Percentiles rank a stretch among this genome's conserved stretches.
Evolutionary conservation across 2,797 vertebrate genomes (phyloP).

Genomic region (Chaetophractus vellerosus): DNA sequence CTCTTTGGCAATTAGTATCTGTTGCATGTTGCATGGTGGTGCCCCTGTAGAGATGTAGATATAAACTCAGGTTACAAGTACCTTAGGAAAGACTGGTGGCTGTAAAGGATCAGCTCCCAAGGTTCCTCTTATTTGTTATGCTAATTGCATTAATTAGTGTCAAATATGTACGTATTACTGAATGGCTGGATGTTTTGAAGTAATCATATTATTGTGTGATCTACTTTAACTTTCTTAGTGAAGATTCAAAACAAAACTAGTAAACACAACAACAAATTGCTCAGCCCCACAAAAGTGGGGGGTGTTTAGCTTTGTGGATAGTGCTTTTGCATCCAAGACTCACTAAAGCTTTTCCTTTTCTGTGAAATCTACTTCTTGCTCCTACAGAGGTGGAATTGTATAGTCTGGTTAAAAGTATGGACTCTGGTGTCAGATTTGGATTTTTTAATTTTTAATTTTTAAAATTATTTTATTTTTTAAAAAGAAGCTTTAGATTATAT

Average conservation of each 20-base stretch:
- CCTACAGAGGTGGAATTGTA: background rate
- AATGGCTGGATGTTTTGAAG: background rate
- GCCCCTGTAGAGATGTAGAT: background rate
- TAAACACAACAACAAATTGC: background rate
- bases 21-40: background rate
- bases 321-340: background rate
- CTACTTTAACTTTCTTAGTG: background rate
- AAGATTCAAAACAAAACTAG: background rate
- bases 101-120: background rate
- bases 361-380: conserved; percentile 10
- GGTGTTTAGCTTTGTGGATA: background rate
- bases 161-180: background rate
- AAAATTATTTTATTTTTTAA: too few relatives aligned
- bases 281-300: background rate
- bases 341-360: background rate
- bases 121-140: background rate
- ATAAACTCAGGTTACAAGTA: background rate
- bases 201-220: background rate
- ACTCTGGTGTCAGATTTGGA: background rate
- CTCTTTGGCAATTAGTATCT: background rate
- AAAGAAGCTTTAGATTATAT: too few relatives aligned
- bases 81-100: background rate
- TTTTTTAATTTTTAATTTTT: background rate
- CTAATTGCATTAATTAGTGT: background rate
- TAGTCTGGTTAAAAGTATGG: conserved; percentile 1